These are phyloP conservation scores for Drosophila cyrtoloma DNA, from an alignment of 2,888 invertebrate genomes.

Conservation along the genomic window DNA sequence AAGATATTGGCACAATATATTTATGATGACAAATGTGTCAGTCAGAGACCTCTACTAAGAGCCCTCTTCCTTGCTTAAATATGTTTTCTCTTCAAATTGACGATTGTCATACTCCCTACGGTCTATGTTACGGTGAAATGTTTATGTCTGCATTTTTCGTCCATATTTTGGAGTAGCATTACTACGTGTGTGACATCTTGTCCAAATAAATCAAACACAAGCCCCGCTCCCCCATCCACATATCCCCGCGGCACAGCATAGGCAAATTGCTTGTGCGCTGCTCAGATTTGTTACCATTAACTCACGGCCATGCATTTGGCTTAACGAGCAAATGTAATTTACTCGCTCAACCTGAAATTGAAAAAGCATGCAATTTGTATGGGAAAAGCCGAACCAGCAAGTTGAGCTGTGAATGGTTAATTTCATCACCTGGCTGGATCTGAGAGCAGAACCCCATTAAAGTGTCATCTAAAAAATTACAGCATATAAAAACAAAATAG, in stretches of 20 bases:
- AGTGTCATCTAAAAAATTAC: conserved; percentile 53
- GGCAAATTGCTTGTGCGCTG: conserved; percentile 47
- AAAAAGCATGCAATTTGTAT: conserved; percentile 59
- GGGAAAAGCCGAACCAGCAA: conserved; percentile 6
- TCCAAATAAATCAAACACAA: conserved; percentile 65
- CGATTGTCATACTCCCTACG: conserved; percentile 60
- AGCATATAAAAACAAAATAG: conserved; percentile 31
- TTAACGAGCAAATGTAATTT: conserved; percentile 50
- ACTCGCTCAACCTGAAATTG: conserved; percentile 57
- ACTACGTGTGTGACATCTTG: conserved; percentile 74
- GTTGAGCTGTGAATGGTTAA: conserved; percentile 7
- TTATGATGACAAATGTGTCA: background rate
- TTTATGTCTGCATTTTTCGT: conserved; percentile 63
- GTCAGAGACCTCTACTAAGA: too few relatives aligned
- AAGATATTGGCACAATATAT: background rate
- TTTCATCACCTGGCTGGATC: conserved; percentile 17
- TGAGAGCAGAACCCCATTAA: conserved; percentile 16
- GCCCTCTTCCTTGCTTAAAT: conserved; percentile 13
- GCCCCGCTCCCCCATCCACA: background rate
- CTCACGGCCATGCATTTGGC: conserved; percentile 14
- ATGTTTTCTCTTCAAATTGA: conserved; percentile 58
- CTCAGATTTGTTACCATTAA: conserved; percentile 62
- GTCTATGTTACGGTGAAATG: conserved; percentile 41
- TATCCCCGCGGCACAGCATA: background rate
- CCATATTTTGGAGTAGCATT: conserved; percentile 61